Evolutionary conservation across 2,888 invertebrate species (phyloP), one percentile per base, ranked within the genome.

Genomic region (Polymixis flavicincta): DNA sequence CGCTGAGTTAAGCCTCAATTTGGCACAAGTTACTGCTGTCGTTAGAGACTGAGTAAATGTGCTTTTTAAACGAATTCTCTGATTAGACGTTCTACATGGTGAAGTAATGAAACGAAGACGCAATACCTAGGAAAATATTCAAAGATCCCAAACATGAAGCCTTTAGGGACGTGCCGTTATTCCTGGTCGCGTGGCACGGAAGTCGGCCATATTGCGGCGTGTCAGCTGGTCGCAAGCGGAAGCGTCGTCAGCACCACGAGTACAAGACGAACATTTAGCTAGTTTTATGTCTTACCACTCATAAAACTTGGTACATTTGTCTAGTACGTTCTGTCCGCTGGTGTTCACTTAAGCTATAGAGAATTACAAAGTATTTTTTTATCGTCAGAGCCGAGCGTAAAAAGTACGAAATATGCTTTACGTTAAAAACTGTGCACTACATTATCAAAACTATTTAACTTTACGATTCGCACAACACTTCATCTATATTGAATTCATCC

Each of bases 1-100:
- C 91, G 88, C 91, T 88, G 90, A 91, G 89, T 92, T 92, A 92
- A 92, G 92, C 90, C 91, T 92, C 92, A 92, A 93, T 94, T 94
- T 94, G 92, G 93, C 92, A 92, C 92, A 90, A 90, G 89, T 87
- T 83, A 83, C 85, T 82, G 83, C 81, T 81, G 69, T 85, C 85
- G 80, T 88, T 89, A 82, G 73, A 85, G 82, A 83, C 72, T 63
- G 32, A 65, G n/a, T 81, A 72, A 80, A 80, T 76, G 67, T 65
- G 54, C 64, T 78, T 75, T 82, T 81, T 68, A 70, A 74, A 75
- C 60, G 71, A 74, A 71, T 70, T 74, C 73, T 64, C 67, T 76
- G 61, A 77, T 84, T 79, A 73, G 61, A 78, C 28, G n/a, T 57
- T 74, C 71, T 65, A 64, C 19, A 54, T n/a, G 60, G 37, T 57